phyloP scores from a whole-genome alignment of 2,797 vertebrate species.

The Phoebastria nigripes region DNA sequence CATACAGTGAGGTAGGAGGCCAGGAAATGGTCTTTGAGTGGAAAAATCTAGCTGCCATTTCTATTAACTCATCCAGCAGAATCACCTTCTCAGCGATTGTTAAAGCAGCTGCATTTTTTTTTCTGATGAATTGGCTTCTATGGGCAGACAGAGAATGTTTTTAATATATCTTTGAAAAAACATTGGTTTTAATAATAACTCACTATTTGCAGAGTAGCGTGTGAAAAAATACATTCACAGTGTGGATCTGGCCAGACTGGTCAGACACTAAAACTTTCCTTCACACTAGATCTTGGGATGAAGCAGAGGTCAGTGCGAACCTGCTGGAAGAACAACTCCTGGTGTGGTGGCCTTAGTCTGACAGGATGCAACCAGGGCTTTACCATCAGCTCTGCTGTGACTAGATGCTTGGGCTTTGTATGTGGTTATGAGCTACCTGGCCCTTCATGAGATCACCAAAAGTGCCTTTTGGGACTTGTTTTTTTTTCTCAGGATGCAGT shows the following conservation, averaged over 20 bases:
- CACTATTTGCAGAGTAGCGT: not conserved
- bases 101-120: not conserved
- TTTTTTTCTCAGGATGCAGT: not conserved
- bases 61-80: not conserved
- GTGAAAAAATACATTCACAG: not conserved
- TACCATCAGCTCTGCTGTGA: not conserved
- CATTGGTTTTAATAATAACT: not conserved
- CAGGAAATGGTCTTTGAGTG: not conserved
- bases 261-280: not conserved
- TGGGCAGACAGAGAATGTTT: not conserved
- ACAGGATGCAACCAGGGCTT: not conserved
- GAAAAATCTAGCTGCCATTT: not conserved
- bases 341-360: not conserved
- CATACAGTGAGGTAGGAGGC: not conserved
- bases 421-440: not conserved
- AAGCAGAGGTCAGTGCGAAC: not conserved
- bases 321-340: not conserved
- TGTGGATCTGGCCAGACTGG: not conserved
- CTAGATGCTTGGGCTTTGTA: not conserved
- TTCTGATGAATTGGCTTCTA: not conserved
- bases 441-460: not conserved
- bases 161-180: not conserved
- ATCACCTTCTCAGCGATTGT: not conserved
- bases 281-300: not conserved
- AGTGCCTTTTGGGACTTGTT: not conserved